phyloP scores from a whole-genome alignment of 2,113 vertebrate species.

The Cyprinus carpio region DNA sequence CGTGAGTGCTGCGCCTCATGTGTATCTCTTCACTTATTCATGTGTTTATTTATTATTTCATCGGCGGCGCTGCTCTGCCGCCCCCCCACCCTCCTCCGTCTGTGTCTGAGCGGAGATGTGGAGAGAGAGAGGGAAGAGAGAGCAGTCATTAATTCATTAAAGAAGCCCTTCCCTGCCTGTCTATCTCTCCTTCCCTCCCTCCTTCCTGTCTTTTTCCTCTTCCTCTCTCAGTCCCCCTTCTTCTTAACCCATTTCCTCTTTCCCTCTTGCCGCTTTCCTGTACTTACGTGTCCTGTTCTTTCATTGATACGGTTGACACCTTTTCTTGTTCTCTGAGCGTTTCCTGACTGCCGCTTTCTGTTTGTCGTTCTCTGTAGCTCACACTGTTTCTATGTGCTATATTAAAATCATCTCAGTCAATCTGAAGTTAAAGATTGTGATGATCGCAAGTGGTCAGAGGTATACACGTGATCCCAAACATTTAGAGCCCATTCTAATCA shows the following conservation, averaged over 20 bases:
- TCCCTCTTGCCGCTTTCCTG: slow-evolving; percentile 26
- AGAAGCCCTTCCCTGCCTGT: slow-evolving; percentile 56
- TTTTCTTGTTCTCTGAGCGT: not conserved
- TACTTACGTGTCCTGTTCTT: slow-evolving; percentile 25
- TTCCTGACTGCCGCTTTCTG: not conserved
- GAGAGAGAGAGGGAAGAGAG: slow-evolving; percentile 67
- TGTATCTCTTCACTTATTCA: slow-evolving; percentile 79
- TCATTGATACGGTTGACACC: slow-evolving; percentile 21
- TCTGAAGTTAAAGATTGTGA: not conserved
- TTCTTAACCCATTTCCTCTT: not conserved
- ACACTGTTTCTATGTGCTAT: not conserved
- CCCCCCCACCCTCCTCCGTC: not conserved
- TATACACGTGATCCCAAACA: not conserved
- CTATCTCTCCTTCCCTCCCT: slow-evolving; percentile 33
- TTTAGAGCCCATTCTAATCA: too few species aligned
- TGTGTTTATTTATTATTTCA: slow-evolving; percentile 82
- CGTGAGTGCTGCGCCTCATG: slow-evolving; percentile 68
- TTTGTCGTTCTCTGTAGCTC: not conserved
- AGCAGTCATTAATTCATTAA: slow-evolving; percentile 79
- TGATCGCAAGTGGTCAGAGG: too few species aligned
- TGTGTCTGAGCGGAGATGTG: slow-evolving; percentile 61
- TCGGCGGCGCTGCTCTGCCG: slow-evolving; percentile 47
- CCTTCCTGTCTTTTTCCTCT: slow-evolving; percentile 23
- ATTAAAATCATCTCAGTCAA: not conserved
- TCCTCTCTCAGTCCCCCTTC: slow-evolving; percentile 19